phyloP scores from a whole-genome alignment of 2,797 vertebrate genomes.

The Psittacula echo region DNA sequence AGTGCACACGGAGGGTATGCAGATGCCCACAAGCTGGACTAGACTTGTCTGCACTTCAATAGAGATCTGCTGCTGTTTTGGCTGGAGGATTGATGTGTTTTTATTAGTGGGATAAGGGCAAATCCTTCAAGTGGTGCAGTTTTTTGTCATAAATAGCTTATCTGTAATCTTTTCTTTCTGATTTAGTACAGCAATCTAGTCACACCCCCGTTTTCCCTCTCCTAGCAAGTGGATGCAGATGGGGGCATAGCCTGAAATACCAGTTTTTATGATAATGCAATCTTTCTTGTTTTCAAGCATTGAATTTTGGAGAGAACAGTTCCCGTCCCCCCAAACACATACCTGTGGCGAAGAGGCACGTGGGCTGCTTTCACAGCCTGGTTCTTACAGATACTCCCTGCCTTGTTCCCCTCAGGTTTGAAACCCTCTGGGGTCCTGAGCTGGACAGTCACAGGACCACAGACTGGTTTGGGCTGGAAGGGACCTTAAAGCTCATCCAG shows the following conservation, averaged over 20 bases:
- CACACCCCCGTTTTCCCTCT: neutral
- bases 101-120: neutral
- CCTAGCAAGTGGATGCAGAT: neutral
- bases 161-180: conserved; percentile 15
- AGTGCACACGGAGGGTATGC: neutral
- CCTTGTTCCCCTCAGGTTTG: neutral
- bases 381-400: neutral
- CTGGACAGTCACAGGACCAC: neutral
- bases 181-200: neutral
- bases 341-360: rapidly evolving
- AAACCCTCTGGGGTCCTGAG: neutral
- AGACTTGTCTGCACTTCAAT: neutral
- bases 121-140: conserved; percentile 16
- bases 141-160: conserved; percentile 52
- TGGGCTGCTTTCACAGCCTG: neutral
- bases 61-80: neutral
- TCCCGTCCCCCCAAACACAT: neutral
- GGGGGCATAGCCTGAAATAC: neutral
- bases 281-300: neutral
- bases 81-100: neutral
- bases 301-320: neutral
- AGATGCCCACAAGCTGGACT: neutral
- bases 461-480: no score
- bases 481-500: no score
- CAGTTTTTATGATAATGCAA: neutral